Percentiles rank a stretch among this genome's conserved stretches.
Evolutionary conservation across 2,888 invertebrate species (phyloP).

Genomic region (Thecocarcelia acutangulata): DNA sequence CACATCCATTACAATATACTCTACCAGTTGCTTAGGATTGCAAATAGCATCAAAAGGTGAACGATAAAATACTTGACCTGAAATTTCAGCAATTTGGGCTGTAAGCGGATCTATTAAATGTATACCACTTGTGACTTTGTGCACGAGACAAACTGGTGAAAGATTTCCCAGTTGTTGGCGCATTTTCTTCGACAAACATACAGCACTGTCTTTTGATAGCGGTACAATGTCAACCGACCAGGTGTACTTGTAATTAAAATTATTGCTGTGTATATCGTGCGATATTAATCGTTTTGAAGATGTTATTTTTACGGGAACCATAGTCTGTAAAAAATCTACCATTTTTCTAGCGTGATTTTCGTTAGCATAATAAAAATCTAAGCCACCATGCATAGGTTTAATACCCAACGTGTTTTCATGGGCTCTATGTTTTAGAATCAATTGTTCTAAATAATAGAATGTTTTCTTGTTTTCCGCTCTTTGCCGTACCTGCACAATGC

Average conservation of each 20-base stretch:
- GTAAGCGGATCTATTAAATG: conserved; percentile 96
- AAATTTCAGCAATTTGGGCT: conserved; percentile 95
- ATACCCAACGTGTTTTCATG: conserved; percentile 95
- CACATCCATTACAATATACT: conserved; percentile 97
- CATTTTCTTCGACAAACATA: conserved; percentile 93
- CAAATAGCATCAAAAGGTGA: conserved; percentile 93
- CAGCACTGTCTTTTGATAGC: conserved; percentile 95
- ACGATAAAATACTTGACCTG: conserved; percentile 91
- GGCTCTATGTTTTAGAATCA: conserved; percentile 96
- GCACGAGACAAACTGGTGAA: conserved; percentile 92
- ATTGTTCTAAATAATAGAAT: conserved; percentile 97
- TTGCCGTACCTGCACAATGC: conserved; percentile 93
- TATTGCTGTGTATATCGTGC: conserved; percentile 98
- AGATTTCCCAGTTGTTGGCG: conserved; percentile 94
- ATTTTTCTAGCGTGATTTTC: conserved; percentile 96
- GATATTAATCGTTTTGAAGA: conserved; percentile 97
- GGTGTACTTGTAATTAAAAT: conserved; percentile 97
- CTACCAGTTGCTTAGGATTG: conserved; percentile 93
- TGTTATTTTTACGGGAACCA: conserved; percentile 93
- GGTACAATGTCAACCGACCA: conserved; percentile 97
- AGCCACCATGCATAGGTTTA: conserved; percentile 91
- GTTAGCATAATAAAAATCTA: conserved; percentile 96
- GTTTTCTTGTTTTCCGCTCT: conserved; percentile 97
- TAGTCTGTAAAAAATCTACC: conserved; percentile 94
- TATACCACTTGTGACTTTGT: conserved; percentile 93